Evolutionary conservation across 2,113 vertebrate species (phyloP), one percentile per base, ranked within the genome.

Genomic region (Tragelaphus strepsiceros): DNA sequence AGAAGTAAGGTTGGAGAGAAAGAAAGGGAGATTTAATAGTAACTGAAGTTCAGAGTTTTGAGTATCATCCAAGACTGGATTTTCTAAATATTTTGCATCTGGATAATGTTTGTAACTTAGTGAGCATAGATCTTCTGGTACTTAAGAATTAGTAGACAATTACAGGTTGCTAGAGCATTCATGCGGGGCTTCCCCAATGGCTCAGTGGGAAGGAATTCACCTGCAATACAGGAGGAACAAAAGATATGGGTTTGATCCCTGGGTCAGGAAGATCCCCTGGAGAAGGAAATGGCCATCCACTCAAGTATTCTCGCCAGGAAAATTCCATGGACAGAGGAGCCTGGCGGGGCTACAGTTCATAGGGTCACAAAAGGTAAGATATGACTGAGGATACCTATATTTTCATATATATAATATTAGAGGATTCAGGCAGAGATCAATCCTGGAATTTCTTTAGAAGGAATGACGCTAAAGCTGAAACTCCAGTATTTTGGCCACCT

Each of bases 21-120:
- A 17, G 26, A 30, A 28, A 53, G 13, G 8, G 62, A 81, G 6
- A 39, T 64, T 35, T 13, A 35, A n/a, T 6, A 92, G 59, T 15
- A 88, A 83, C 74, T 87, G 9, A 82, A 67, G 11, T 81, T 87
- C 54, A 58, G 19, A 59, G 21, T 80, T 62, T 93, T 56, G n/a
- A 97, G n/a, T 67, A 58, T 61, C 49, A 54, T 10, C 30, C 11
- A 96, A 67, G 46, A 82, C n/a, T 43, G 30, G 35, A 51, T 80
- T 87, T 88, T 87, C 88, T 62, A 81, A 35, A 32, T 22, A 51
- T 96, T 92, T 88, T 59, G 43, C 15, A 58, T 53, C 59, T 89
- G 54, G 59, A 64, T 30, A 81, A 5, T 90, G n/a, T 43, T 77
- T 94, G 77, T 59, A n/a, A 91, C 54, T 86, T 71, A 22, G 15